Evolutionary conservation across 2,797 vertebrate species (phyloP), one percentile per base, ranked within the genome.

Genomic region (Anisognathus igniventris): DNA sequence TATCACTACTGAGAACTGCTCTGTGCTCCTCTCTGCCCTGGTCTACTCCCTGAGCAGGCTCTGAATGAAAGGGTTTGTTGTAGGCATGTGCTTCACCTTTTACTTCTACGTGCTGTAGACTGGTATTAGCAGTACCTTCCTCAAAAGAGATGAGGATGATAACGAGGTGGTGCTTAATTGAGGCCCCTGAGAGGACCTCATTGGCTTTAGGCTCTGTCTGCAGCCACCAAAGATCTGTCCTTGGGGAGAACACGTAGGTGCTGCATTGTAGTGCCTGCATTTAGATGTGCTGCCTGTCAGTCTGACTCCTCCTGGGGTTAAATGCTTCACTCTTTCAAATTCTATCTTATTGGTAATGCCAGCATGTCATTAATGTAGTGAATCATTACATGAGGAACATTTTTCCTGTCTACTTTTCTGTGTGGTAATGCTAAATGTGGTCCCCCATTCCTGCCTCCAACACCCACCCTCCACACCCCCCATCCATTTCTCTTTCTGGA

Each of bases 221-320:
- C 53, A 70, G 35, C 31, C 66, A 37, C 50, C 20, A 12, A 47
- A 73, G 30, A 14, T 35, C 73, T 44, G 39, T 47, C 54, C 66
- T 9, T 65, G 23, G 33, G 40, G 31, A 73, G 11, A 33, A 7
- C 44, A 33, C 0, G 0, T 17, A 44, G 30, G 3, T 61, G n/a
- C 47, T 61, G 50, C 22, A 1, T 25, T 25, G 17, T 9, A 45
- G 45, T 45, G 53, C 39, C 47, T 21, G 10, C 17, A 17, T 45
- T 78, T 35, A 42, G 40, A 40, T 2, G 4, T 31, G 31, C n/a
- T 88, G 37, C 30, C 16, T 31, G 10, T 3, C 6, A 17, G 37
- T 28, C 44, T 24, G 65, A 25, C 31, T 83, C 53, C 22, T 58
- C 31, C 70, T 42, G 54, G 31, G 12, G 6, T 70, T 72, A 78